A percentile compares a stretch with the other conserved stretches of the same genome.
Evolutionary conservation across 2,888 invertebrate genomes (phyloP).

Genomic region (Diploptera punctata): DNA sequence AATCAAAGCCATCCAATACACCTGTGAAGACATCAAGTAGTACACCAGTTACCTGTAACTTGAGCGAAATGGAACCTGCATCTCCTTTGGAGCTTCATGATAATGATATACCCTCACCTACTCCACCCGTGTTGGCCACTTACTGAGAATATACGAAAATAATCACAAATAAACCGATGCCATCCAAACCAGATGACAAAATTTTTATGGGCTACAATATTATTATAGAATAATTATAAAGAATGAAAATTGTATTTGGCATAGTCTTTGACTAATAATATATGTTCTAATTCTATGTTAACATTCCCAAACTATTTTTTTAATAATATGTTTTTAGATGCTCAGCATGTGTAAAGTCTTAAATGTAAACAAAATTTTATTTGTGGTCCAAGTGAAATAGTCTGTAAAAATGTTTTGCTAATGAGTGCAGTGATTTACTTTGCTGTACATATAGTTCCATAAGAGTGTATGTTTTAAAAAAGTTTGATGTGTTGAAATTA

Average conservation of each 20-base stretch:
- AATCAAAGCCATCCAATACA: not conserved
- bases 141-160: not conserved
- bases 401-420: not conserved
- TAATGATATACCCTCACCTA: not conserved
- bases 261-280: not conserved
- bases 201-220: not conserved
- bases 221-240: too few relatives aligned
- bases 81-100: not conserved
- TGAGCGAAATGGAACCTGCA: not conserved
- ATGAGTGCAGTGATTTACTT: not conserved
- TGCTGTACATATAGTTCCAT: not conserved
- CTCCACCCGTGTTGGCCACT: not conserved
- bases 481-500: not conserved
- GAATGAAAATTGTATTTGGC: constrained; percentile 5
- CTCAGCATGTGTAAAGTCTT: not conserved
- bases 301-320: constrained; percentile 16
- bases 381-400: constrained; percentile 3
- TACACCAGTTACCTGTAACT: not conserved
- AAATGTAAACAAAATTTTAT: not conserved
- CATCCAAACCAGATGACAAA: not conserved
- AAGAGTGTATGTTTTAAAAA: not conserved
- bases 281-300: not conserved
- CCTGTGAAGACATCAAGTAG: not conserved
- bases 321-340: constrained; percentile 5
- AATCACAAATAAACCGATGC: constrained; percentile 3